Evolutionary conservation across 2,113 vertebrate genomes (phyloP).

Genomic region (Stegostoma tigrinum): DNA sequence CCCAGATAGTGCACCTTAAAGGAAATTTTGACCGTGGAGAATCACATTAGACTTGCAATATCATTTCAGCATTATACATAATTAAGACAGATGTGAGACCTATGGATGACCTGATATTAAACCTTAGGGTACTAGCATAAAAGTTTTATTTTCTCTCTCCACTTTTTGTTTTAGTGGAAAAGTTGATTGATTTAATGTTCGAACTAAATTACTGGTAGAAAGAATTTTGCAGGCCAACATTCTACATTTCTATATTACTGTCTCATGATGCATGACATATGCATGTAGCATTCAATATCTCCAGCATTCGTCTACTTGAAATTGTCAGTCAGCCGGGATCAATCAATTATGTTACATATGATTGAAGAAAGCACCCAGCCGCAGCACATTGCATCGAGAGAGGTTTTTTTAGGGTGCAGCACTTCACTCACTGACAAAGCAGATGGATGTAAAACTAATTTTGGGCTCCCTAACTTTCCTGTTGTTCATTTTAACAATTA

Average conservation of each 20-base stretch:
- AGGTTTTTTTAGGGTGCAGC: background rate
- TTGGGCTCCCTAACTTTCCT: background rate
- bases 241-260: background rate
- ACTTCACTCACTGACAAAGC: background rate
- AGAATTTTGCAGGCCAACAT: background rate
- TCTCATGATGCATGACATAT: background rate
- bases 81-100: background rate
- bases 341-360: background rate
- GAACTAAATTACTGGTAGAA: background rate
- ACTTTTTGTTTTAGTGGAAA: background rate
- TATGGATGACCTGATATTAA: too few relatives aligned
- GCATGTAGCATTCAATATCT: background rate
- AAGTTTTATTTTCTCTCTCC: background rate
- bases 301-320: background rate
- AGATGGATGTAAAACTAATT: background rate
- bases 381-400: background rate
- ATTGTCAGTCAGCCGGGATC: background rate
- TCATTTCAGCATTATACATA: background rate
- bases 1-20: background rate
- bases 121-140: background rate
- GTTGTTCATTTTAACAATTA: background rate
- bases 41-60: background rate
- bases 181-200: background rate
- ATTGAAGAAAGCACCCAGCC: background rate
- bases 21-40: background rate